phyloP scores from a whole-genome alignment of 2,113 vertebrate species.

The Ptilonorhynchus violaceus region DNA sequence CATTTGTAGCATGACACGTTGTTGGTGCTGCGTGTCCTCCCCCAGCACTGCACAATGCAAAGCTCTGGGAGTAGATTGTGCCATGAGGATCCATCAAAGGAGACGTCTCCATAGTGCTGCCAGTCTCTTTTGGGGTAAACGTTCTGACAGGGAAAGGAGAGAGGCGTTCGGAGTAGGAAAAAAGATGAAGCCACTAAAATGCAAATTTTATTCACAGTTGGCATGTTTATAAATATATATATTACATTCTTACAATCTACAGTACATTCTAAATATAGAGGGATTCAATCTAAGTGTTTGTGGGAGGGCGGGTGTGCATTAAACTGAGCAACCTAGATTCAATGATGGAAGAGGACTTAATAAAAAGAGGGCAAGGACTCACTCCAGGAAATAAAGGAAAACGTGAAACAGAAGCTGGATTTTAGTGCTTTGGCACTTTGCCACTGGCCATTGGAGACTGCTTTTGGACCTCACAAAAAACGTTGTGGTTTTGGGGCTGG shows the following conservation, averaged over 20 bases:
- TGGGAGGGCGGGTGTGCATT: neutral
- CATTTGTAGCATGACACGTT: neutral
- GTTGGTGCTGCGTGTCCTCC: neutral
- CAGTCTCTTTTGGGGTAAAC: neutral
- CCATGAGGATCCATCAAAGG: neutral
- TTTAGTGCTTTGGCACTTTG: slow-evolving; percentile 16
- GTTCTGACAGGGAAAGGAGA: neutral
- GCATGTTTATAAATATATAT: slow-evolving; percentile 75
- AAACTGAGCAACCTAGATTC: neutral
- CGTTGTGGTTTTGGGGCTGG: neutral
- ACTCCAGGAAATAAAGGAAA: neutral
- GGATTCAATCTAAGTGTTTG: slow-evolving; percentile 22
- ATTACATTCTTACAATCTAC: slow-evolving; percentile 73
- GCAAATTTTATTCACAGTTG: slow-evolving; percentile 70
- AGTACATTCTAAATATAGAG: slow-evolving; percentile 46
- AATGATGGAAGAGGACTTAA: neutral
- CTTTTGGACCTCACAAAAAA: neutral
- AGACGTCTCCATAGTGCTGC: neutral
- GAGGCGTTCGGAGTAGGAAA: slow-evolving; percentile 17
- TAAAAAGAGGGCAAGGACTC: neutral
- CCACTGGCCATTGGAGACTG: neutral
- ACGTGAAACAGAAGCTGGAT: neutral
- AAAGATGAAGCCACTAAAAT: slow-evolving; percentile 55
- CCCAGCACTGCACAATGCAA: neutral
- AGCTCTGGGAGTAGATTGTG: neutral